Conservation (phyloP, 2,888 invertebrate species). For the Tetrapedia diversipes region DNA sequence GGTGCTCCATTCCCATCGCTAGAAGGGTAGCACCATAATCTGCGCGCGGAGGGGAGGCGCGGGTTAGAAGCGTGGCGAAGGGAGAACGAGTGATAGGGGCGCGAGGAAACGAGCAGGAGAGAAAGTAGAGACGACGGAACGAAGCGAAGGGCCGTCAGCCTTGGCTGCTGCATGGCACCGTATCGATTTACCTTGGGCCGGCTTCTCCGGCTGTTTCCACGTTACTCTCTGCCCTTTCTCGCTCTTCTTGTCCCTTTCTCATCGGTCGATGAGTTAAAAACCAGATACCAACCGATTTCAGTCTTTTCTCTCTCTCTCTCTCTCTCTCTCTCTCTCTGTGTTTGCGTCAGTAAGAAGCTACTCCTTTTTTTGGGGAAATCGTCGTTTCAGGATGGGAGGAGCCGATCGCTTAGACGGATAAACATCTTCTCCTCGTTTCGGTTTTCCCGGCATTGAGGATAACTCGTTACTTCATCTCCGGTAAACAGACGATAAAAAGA, state of each 20-base stretch:
- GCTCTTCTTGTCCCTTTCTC: neutral
- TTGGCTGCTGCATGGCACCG: slow-evolving; percentile 69
- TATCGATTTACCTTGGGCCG: slow-evolving; percentile 74
- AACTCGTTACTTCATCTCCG: neutral
- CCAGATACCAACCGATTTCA: too few species aligned
- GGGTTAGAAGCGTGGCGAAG: slow-evolving; percentile 18
- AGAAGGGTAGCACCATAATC: slow-evolving; percentile 49
- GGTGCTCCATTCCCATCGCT: slow-evolving; percentile 55
- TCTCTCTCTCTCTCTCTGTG: neutral
- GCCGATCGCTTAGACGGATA: neutral
- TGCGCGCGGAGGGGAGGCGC: slow-evolving; percentile 39
- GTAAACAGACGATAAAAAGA: neutral
- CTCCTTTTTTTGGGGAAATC: slow-evolving; percentile 6
- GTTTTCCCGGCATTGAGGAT: neutral
- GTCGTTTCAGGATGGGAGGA: neutral
- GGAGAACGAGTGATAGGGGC: slow-evolving; percentile 43
- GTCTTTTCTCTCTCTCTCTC: neutral
- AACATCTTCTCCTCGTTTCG: neutral
- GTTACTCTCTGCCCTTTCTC: slow-evolving; percentile 29
- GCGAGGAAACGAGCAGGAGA: slow-evolving; percentile 47
- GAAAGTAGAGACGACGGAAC: slow-evolving; percentile 53
- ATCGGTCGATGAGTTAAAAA: too few species aligned
- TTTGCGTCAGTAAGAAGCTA: too few species aligned
- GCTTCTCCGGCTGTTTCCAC: slow-evolving; percentile 59
- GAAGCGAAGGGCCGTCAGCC: slow-evolving; percentile 65